Evolutionary conservation across 2,797 vertebrate species (phyloP).

Genomic region (Synaphobranchus kaupii): DNA sequence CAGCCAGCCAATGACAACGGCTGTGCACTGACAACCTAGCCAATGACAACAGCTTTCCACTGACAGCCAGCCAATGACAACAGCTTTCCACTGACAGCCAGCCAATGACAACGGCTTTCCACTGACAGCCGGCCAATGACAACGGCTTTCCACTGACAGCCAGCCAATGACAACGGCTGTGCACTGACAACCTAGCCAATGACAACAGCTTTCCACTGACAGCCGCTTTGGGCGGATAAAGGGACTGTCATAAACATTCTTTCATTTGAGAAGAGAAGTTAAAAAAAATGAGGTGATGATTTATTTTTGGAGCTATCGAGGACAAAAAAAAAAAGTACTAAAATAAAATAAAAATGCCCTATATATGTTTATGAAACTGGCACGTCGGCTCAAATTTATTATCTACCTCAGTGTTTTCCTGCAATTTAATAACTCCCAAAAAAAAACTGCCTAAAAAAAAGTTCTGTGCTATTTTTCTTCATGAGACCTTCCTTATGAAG

Average conservation of each 20-base stretch:
- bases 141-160: neutral
- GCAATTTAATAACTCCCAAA: neutral
- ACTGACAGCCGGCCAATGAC: neutral
- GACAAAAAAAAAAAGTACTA: neutral
- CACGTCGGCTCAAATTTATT: neutral
- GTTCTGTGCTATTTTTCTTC: neutral
- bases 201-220: neutral
- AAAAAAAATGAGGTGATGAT: neutral
- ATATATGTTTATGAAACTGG: neutral
- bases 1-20: neutral
- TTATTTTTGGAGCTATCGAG: conserved; percentile 6
- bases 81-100: too few species aligned
- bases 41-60: neutral
- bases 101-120: neutral
- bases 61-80: neutral
- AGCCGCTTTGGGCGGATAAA: neutral
- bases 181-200: neutral
- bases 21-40: neutral
- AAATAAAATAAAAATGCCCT: neutral
- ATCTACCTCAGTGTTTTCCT: neutral
- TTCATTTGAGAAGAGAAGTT: neutral
- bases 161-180: neutral
- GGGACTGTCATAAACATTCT: neutral
- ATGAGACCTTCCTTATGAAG: neutral
- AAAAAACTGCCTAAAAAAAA: neutral